These are phyloP conservation scores for Oenanthe melanoleuca DNA, from an alignment of 2,113 vertebrate species.

Conservation along the genomic window DNA sequence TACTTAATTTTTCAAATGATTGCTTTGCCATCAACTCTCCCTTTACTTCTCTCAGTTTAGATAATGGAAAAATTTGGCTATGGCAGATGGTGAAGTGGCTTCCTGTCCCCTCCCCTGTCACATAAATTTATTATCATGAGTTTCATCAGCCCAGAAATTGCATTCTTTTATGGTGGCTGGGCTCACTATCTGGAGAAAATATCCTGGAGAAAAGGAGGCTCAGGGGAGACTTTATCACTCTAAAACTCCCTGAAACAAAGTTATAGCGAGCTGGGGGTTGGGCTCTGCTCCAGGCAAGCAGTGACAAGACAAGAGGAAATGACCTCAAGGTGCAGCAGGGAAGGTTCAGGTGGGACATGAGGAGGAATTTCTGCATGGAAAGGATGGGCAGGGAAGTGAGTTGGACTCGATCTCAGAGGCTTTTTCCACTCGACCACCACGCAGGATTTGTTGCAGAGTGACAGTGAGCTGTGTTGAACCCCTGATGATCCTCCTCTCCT, in stretches of 20 bases:
- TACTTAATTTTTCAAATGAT: background rate
- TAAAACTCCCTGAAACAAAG: background rate
- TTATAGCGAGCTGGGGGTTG: background rate
- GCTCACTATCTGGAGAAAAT: background rate
- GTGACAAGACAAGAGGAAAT: background rate
- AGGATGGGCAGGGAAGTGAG: background rate
- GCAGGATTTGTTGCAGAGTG: fast-evolving
- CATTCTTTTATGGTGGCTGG: background rate
- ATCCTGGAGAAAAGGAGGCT: background rate
- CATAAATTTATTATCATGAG: background rate
- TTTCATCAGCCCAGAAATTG: background rate
- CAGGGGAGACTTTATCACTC: background rate
- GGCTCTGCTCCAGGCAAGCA: background rate
- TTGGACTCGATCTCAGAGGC: fast-evolving
- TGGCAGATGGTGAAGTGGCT: background rate
- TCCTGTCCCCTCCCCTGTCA: background rate
- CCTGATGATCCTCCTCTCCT: fast-evolving
- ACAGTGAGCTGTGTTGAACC: fast-evolving
- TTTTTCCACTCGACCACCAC: background rate
- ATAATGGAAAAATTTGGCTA: background rate
- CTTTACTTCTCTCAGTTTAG: background rate
- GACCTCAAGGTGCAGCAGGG: background rate
- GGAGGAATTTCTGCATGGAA: background rate
- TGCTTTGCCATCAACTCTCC: background rate
- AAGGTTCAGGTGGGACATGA: background rate